Percentiles rank a stretch among this genome's conserved stretches.
Evolutionary conservation across 2,888 invertebrate species (phyloP).

Genomic region (Orthosia incerta): DNA sequence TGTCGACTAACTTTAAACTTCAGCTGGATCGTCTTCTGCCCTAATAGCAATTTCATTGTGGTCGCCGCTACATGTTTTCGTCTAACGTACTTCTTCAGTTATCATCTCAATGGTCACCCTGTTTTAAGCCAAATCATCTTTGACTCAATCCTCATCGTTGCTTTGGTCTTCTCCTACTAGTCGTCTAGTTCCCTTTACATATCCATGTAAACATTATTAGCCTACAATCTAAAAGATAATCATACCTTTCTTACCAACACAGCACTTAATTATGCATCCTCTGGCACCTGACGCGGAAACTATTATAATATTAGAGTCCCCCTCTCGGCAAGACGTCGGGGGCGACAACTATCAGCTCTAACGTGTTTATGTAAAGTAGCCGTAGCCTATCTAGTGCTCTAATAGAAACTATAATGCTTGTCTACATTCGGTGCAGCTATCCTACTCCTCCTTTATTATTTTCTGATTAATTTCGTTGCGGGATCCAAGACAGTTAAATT

Average conservation of each 20-base stretch:
- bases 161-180: not conserved
- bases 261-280: slow-evolving; percentile 71
- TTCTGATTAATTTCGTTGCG: too few species aligned
- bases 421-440: slow-evolving; percentile 12
- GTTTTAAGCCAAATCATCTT: not conserved
- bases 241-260: slow-evolving; percentile 48
- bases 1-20: too few species aligned
- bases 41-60: not conserved
- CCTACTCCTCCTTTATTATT: too few species aligned
- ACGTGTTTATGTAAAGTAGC: slow-evolving; percentile 78
- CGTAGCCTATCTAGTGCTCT: slow-evolving; percentile 61
- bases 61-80: not conserved
- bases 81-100: not conserved
- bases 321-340: slow-evolving; percentile 63
- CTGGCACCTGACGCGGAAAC: slow-evolving; percentile 73
- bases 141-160: not conserved
- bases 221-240: slow-evolving; percentile 3
- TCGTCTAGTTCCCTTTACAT: not conserved
- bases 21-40: too few species aligned
- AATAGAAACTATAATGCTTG: slow-evolving; percentile 50
- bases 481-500: too few species aligned
- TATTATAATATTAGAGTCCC: slow-evolving; percentile 73
- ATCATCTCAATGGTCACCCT: not conserved
- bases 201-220: not conserved
- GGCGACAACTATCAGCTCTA: slow-evolving; percentile 69